These are phyloP conservation scores for Vanessa tameamea DNA, from an alignment of 1,140 invertebrate species.

Conservation along the genomic window DNA sequence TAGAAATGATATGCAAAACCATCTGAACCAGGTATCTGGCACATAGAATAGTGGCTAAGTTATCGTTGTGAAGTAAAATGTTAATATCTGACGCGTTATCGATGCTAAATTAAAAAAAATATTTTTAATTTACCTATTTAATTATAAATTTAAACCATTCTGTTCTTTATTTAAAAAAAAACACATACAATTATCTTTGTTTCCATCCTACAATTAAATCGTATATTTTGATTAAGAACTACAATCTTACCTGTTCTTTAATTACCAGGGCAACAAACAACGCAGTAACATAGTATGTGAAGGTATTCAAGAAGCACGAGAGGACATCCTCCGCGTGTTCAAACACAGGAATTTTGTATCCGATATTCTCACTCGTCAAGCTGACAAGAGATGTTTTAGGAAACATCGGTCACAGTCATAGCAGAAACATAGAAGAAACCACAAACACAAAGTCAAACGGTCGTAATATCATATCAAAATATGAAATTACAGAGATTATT, in stretches of 20 bases:
- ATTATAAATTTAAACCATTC: too few species aligned
- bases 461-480: constrained; percentile 9
- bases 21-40: too few species aligned
- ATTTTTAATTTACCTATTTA: too few species aligned
- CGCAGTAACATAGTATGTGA: constrained; percentile 95
- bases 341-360: constrained; percentile 93
- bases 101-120: too few species aligned
- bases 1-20: too few species aligned
- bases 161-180: too few species aligned
- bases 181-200: neutral
- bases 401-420: constrained; percentile 84
- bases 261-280: constrained; percentile 93
- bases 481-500: neutral
- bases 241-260: neutral
- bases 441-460: constrained; percentile 33
- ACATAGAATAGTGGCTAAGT: too few species aligned
- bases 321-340: constrained; percentile 93
- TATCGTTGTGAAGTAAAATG: too few species aligned
- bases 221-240: too few species aligned
- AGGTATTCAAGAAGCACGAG: constrained; percentile 92
- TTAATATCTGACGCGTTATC: too few species aligned
- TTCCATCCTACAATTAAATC: neutral
- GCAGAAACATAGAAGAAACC: constrained; percentile 45
- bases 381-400: constrained; percentile 94
- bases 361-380: constrained; percentile 93